phyloP scores from a whole-genome alignment of 2,113 vertebrate species.

The Pteruthius melanotis region DNA sequence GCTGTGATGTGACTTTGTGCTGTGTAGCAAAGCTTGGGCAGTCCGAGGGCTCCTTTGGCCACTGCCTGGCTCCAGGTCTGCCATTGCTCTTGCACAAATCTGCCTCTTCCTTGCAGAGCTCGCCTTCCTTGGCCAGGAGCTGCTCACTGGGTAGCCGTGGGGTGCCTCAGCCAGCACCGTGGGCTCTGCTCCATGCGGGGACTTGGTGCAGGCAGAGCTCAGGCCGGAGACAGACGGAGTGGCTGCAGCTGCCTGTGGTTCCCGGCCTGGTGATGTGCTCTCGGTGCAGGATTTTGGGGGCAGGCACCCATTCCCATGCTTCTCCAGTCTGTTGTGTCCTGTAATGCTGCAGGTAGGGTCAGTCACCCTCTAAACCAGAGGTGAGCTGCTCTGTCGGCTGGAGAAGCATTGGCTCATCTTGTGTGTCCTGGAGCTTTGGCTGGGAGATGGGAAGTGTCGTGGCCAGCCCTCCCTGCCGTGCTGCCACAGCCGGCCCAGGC shows the following conservation, averaged over 20 bases:
- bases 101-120: not conserved
- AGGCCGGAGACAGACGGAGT: fast-evolving
- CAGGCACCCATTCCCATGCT: not conserved
- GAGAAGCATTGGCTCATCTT: not conserved
- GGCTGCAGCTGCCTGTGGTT: fast-evolving
- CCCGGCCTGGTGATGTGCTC: fast-evolving
- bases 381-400: not conserved
- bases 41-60: not conserved
- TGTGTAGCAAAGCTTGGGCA: not conserved
- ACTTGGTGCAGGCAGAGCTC: not conserved
- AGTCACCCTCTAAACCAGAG: fast-evolving
- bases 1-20: not conserved
- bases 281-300: fast-evolving
- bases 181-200: not conserved
- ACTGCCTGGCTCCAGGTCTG: not conserved
- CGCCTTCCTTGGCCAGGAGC: fast-evolving
- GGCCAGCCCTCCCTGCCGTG: not conserved
- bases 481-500: not conserved
- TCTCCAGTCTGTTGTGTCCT: not conserved
- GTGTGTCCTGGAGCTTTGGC: fast-evolving
- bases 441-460: fast-evolving
- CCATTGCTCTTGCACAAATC: fast-evolving
- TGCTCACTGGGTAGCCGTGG: fast-evolving
- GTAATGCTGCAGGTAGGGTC: fast-evolving
- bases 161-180: fast-evolving